Evolutionary conservation across 2,888 invertebrate genomes (phyloP), one percentile per base, ranked within the genome.

Genomic region (Diloba caeruleocephala): DNA sequence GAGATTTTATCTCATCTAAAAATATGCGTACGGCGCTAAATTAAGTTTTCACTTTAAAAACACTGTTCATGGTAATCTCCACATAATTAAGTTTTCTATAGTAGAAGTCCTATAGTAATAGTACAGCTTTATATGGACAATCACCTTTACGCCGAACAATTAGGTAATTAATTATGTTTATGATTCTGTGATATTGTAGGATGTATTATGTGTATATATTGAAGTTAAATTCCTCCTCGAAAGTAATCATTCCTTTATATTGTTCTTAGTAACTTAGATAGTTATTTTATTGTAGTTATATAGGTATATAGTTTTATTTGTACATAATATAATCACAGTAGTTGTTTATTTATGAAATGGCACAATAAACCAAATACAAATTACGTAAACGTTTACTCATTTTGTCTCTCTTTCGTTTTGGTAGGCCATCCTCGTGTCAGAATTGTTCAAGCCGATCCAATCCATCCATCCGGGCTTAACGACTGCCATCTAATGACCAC

Each of bases 281-380:
- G 33, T 53, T 69, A 61, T 48, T 62, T 53, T 59, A 66, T 52
- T 45, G 51, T 59, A 70, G 48, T 15, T 10, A 26, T 41, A 52
- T n/a, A n/a, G n/a, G 10, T 14, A 13, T 32, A 43, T 50, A 43
- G 13, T 31, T 3, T 14, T 52, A 52, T 46, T 4, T 75, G 71
- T 75, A 74, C 0, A 73, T 69, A 75, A 55, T 64, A 64, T 70
- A 70, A 62, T 63, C 64, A 72, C 67, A 75, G 72, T 83, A 82
- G 81, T 83, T 82, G 82, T 83, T 84, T 82, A 82, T 81, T 81
- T 77, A 78, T 81, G 80, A 81, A 70, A 72, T 57, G 50, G 87
- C 88, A 89, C 89, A 89, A 85, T 89, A 89, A 89, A 89, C 88
- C 89, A 89, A 89, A 89, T 87, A 82, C 66, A 74, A 68, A 74